Evolutionary conservation across 1,140 invertebrate species (phyloP).

Genomic region (Temnothorax longispinosus): DNA sequence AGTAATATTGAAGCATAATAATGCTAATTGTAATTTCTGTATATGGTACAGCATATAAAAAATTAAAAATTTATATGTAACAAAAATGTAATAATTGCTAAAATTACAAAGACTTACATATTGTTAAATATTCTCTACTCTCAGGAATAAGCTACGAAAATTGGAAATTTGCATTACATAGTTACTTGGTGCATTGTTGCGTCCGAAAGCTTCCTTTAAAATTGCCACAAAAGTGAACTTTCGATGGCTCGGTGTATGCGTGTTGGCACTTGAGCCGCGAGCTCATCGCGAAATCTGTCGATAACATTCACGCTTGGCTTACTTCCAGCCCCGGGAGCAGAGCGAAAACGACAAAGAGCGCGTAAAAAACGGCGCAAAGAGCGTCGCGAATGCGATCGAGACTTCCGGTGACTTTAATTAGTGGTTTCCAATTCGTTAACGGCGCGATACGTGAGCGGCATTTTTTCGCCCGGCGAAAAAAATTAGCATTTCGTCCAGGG

Average conservation of each 20-base stretch:
- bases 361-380: conserved; percentile 44
- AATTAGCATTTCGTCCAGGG: conserved; percentile 37
- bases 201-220: not conserved
- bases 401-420: conserved; percentile 51
- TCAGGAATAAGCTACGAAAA: not conserved
- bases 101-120: not conserved
- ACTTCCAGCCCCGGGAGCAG: conserved; percentile 23
- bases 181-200: not conserved
- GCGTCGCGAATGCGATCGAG: conserved; percentile 41
- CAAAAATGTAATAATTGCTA: not conserved
- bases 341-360: conserved; percentile 9
- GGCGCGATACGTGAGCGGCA: conserved; percentile 50
- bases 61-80: not conserved
- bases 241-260: not conserved
- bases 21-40: not conserved
- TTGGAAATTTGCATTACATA: not conserved
- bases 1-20: not conserved
- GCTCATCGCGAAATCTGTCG: conserved; percentile 49
- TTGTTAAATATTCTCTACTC: not conserved
- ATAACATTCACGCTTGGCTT: conserved; percentile 49
- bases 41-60: not conserved
- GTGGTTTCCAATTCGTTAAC: conserved; percentile 47
- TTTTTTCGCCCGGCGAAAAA: conserved; percentile 26
- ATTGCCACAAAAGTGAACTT: conserved; percentile 1
- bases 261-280: conserved; percentile 17